phyloP scores from a whole-genome alignment of 2,797 vertebrate genomes.

The Sardinella longiceps region DNA sequence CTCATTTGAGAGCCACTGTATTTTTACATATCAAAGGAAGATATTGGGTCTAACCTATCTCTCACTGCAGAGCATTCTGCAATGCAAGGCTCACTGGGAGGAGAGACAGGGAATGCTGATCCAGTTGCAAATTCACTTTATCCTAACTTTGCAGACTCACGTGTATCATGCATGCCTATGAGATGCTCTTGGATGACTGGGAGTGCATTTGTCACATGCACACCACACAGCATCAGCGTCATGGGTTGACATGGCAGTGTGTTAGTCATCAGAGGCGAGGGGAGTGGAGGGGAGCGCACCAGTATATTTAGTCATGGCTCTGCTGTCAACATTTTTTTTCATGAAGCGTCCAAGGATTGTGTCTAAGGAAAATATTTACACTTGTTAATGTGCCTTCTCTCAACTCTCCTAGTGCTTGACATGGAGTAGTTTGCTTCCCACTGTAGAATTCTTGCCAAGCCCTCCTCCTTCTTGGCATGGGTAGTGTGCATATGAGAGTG shows the following conservation, averaged over 20 bases:
- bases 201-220: not conserved
- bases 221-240: not conserved
- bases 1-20: slow-evolving; percentile 46
- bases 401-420: slow-evolving; percentile 31
- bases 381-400: slow-evolving; percentile 35
- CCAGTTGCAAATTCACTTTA: not conserved
- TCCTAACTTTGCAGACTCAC: not conserved
- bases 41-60: slow-evolving; percentile 52
- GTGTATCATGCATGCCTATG: not conserved
- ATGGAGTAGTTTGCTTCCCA: slow-evolving; percentile 25
- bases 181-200: not conserved
- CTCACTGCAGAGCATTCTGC: slow-evolving; percentile 23
- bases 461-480: slow-evolving; percentile 22
- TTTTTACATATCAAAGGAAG: slow-evolving; percentile 54
- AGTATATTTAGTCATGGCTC: slow-evolving; percentile 4
- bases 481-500: not conserved
- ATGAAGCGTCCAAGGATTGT: not conserved
- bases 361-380: slow-evolving; percentile 30
- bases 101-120: slow-evolving; percentile 8
- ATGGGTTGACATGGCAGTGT: not conserved
- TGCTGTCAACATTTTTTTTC: not conserved
- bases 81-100: not conserved
- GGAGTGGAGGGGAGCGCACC: not conserved
- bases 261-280: not conserved
- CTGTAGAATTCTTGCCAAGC: slow-evolving; percentile 22